Evolutionary conservation across 1,140 invertebrate species (phyloP).

Genomic region (Hesperophylax magnus): DNA sequence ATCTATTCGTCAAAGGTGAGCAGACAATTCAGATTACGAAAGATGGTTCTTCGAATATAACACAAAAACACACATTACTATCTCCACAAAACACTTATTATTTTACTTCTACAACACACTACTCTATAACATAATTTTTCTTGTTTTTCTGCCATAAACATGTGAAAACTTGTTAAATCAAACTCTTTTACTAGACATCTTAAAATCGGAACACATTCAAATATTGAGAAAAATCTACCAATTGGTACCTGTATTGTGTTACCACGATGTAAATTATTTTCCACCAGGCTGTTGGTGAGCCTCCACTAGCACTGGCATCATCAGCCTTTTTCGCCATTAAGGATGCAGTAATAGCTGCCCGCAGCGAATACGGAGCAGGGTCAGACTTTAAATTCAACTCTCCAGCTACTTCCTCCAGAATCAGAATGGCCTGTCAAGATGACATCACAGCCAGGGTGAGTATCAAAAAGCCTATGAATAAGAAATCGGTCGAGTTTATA

Average conservation of each 20-base stretch:
- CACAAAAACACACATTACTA: too few relatives aligned
- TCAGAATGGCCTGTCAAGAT: slow-evolving; percentile 92
- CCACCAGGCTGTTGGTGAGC: slow-evolving; percentile 92
- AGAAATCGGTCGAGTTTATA: too few relatives aligned
- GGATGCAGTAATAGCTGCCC: slow-evolving; percentile 87
- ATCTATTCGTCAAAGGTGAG: slow-evolving; percentile 95
- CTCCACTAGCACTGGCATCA: slow-evolving; percentile 90
- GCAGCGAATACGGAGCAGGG: slow-evolving; percentile 77
- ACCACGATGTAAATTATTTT: background rate
- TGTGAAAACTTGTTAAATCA: too few relatives aligned
- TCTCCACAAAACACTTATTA: background rate
- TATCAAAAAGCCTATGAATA: background rate
- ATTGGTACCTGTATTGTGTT: too few relatives aligned
- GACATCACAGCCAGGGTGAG: slow-evolving; percentile 84
- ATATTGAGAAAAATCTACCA: too few relatives aligned
- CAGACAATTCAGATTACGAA: background rate
- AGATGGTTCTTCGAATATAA: too few relatives aligned
- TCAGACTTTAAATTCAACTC: slow-evolving; percentile 82
- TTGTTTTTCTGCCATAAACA: too few relatives aligned
- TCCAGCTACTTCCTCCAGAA: slow-evolving; percentile 90
- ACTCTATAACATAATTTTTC: background rate
- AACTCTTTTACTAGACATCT: too few relatives aligned
- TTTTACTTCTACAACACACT: slow-evolving; percentile 10
- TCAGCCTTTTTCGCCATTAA: slow-evolving; percentile 92
- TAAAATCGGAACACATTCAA: too few relatives aligned